phyloP scores from a whole-genome alignment of 2,888 invertebrate species.

The Dasysyrphus albostriatus region DNA sequence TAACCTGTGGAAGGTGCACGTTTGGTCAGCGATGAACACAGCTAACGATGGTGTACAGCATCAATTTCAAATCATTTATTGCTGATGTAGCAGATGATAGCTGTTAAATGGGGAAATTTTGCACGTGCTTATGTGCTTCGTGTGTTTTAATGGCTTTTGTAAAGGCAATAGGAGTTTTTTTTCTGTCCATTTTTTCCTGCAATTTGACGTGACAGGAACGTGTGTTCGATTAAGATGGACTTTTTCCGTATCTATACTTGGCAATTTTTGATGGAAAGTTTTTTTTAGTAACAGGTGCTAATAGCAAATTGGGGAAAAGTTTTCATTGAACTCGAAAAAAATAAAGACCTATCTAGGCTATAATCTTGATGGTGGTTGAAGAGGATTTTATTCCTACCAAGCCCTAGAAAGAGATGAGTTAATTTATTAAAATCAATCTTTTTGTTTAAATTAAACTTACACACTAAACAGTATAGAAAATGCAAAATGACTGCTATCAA shows the following conservation, averaged over 20 bases:
- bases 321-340: not conserved
- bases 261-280: not conserved
- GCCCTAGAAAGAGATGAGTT: too few relatives aligned
- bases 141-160: constrained; percentile 41
- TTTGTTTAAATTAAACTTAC: not conserved
- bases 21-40: constrained; percentile 68
- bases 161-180: constrained; percentile 56
- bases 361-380: too few relatives aligned
- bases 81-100: constrained; percentile 76
- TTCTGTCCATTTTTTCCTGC: constrained; percentile 52
- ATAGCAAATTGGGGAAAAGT: not conserved
- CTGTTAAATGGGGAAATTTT: constrained; percentile 73
- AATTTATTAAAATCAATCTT: not conserved
- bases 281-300: constrained; percentile 46
- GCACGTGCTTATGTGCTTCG: constrained; percentile 71
- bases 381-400: too few relatives aligned
- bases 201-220: constrained; percentile 59
- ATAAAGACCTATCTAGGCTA: too few relatives aligned
- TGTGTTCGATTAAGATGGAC: constrained; percentile 8
- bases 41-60: constrained; percentile 73
- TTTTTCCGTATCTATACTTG: not conserved
- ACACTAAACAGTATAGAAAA: not conserved
- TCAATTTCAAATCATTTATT: constrained; percentile 76
- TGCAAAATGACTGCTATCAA: not conserved
- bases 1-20: constrained; percentile 68